These are phyloP conservation scores for Nephrocerus scutellatus DNA, from an alignment of 2,888 invertebrate genomes.

Conservation along the genomic window DNA sequence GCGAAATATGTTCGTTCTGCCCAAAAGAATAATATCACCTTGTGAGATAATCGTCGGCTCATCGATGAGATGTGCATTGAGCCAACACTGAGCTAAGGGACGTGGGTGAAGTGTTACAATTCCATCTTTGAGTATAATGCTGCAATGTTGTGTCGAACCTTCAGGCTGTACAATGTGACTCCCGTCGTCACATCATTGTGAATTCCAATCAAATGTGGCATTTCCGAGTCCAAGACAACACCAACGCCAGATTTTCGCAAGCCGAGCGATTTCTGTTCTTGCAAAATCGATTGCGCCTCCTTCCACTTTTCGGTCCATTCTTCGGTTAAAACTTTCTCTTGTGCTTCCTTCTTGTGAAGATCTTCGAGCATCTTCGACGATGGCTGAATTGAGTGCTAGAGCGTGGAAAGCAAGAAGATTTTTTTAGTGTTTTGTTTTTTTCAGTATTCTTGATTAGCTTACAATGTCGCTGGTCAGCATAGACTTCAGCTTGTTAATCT, in stretches of 20 bases:
- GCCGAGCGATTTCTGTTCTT: constrained; percentile 81
- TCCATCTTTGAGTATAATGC: constrained; percentile 63
- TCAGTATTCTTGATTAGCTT: constrained; percentile 38
- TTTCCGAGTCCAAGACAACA: constrained; percentile 81
- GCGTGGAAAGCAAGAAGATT: not conserved
- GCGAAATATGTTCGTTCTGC: constrained; percentile 74
- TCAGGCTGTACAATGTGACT: constrained; percentile 82
- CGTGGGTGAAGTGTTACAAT: constrained; percentile 68
- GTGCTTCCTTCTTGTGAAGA: constrained; percentile 82
- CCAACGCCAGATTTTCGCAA: constrained; percentile 81
- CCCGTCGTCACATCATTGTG: constrained; percentile 89
- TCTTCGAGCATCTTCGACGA: constrained; percentile 68
- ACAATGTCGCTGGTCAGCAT: constrained; percentile 65
- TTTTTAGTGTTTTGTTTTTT: too few relatives aligned
- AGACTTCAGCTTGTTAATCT: constrained; percentile 73
- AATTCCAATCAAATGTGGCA: constrained; percentile 87
- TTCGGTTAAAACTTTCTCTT: constrained; percentile 81
- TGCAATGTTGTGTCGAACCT: constrained; percentile 70
- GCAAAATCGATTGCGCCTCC: constrained; percentile 78
- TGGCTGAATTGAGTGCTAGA: constrained; percentile 53
- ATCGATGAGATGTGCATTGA: constrained; percentile 73
- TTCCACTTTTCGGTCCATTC: constrained; percentile 93
- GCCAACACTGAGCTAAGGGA: constrained; percentile 70
- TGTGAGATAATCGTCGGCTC: constrained; percentile 72
- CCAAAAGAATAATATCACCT: constrained; percentile 70